These are phyloP conservation scores for Sarcoramphus papa DNA, from an alignment of 2,797 vertebrate genomes.

Conservation along the genomic window DNA sequence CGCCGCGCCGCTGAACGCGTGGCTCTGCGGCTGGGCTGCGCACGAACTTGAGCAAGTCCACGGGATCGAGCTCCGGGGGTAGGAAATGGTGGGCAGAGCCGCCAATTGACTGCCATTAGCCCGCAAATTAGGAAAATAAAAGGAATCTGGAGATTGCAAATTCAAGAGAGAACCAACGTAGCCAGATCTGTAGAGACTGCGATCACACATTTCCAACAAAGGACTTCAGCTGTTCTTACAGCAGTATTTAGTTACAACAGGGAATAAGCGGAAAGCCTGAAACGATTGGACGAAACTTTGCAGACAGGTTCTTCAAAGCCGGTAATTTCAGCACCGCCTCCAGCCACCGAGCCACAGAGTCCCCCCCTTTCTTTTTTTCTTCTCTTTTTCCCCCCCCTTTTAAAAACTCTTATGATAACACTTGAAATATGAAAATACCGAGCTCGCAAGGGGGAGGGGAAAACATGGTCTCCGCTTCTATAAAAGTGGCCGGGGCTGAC, in stretches of 20 bases:
- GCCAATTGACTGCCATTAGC: constrained; percentile 89
- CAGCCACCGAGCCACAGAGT: constrained; percentile 58
- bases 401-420: constrained; percentile 66
- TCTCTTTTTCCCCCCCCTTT: background rate
- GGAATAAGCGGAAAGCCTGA: constrained; percentile 86
- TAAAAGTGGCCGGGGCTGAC: constrained; percentile 6
- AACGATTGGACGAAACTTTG: constrained; percentile 88
- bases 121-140: constrained; percentile 90
- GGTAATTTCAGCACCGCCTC: constrained; percentile 84
- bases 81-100: constrained; percentile 84
- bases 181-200: constrained; percentile 91
- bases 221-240: constrained; percentile 76
- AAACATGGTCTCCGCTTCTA: constrained; percentile 26
- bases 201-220: constrained; percentile 95
- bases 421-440: constrained; percentile 59
- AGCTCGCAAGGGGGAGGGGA: constrained; percentile 35
- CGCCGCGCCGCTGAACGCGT: constrained; percentile 83
- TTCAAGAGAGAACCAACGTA: constrained; percentile 92
- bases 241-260: constrained; percentile 88
- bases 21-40: constrained; percentile 80
- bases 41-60: constrained; percentile 88
- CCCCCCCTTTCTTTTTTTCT: background rate
- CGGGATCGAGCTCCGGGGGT: constrained; percentile 82
- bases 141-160: constrained; percentile 86
- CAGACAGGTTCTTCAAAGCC: constrained; percentile 75